Evolutionary conservation across 2,797 vertebrate species (phyloP), one percentile per base, ranked within the genome.

Genomic region (Neomorphus geoffroyi): DNA sequence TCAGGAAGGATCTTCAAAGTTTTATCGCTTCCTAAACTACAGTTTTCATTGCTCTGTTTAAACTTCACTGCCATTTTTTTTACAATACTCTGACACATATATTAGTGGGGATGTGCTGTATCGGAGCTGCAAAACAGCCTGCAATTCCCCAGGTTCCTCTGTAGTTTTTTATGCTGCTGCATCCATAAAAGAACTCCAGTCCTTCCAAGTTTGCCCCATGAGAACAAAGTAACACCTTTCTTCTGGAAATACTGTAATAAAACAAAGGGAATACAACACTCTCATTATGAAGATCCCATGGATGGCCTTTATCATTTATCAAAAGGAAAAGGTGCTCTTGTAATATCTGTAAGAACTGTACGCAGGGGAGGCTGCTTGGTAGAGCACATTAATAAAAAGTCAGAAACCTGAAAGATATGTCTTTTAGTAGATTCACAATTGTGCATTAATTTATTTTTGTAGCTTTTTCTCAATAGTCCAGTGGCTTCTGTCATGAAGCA

Each of bases 351-450:
- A 96, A 95, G 95, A 96, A 95, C 50, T 88, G 73, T 93, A 74
- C 94, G 93, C 97, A 27, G 60, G 94, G 95, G 96, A 95, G 92
- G 32, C 74, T 97, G 81, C 84, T 86, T 96, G 94, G 87, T 94
- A 91, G 80, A 95, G 91, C 95, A 97, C 96, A 97, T 97, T 94
- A 98, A 97, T 96, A 97, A 94, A 96, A 94, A 98, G 94, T 96
- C 95, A 98, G 93, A 97, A 97, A 96, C 94, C 77, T 91, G 95
- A 97, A 97, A 98, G 87, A 77, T 79, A 90, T 66, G 45, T 73
- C 85, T 89, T 95, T 92, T 72, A 92, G 75, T 86, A 94, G 94
- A 96, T 97, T 94, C 91, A 87, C 84, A 94, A 72, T 79, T 93
- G 91, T 94, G 91, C 90, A 77, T 92, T 97, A 96, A 97, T 97